Base-by-base conservation (phyloP, 2,113 vertebrate genomes). In the Larimichthys polyactis region DNA sequence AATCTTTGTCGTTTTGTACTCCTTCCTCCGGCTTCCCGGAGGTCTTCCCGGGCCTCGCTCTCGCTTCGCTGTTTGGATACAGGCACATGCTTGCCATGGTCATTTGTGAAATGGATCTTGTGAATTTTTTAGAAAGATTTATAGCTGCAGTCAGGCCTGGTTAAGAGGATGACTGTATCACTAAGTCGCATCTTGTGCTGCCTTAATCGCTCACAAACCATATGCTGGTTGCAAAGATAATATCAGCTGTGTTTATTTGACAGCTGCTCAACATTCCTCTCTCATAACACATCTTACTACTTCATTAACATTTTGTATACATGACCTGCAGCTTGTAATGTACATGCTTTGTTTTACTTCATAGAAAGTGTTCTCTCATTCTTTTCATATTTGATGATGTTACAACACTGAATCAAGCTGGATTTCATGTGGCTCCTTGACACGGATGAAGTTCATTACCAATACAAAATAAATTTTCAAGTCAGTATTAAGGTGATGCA, bases 41-140 rank as follows among this genome's bases (percentile, higher is more conserved):
- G 32, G 32, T 36, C 32, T 36, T 75, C 82, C 55, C 71, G 15
- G 15, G 32, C 70, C 57, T 81, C 44, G 55, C 78, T 75, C 80
- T 70, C 71, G 76, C 83, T 69, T 20, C 58, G 65, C 81, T 80
- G 49, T 91, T 91, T 75, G 78, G 94, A 93, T 95, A 93, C 92
- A 88, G 78, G 92, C 89, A 90, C 96, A 90, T 83, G 93, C 95
- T 94, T 94, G 96, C 96, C 95, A 95, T 93, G 94, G 91, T 96
- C 94, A 96, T 96, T 96, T 95, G 94, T 98, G 96, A 98, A 97
- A 99, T 95, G 92, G 97, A 98, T 97, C 96, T 96, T 97, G 97
- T 96, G 83, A 97, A 98, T 98, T 96, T 99, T 99, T 98, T 92
- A 98, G 85, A 91, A 85, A 91, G 94, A 94, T 94, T 96, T 93